These are phyloP conservation scores for Macrophya alboannulata DNA, from an alignment of 2,888 invertebrate genomes.

Conservation along the genomic window DNA sequence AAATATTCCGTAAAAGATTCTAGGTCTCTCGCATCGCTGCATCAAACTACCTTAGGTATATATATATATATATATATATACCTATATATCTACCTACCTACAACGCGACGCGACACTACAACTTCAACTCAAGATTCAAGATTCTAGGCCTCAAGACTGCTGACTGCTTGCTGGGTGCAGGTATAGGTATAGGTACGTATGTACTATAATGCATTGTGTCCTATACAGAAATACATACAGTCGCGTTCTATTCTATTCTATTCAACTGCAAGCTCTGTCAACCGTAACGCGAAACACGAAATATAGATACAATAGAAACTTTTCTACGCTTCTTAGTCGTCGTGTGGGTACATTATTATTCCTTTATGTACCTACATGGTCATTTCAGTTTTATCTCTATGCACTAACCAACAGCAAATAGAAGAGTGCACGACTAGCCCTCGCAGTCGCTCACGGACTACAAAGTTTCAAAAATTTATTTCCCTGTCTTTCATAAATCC, in stretches of 20 bases:
- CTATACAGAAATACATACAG: neutral
- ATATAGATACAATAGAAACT: neutral
- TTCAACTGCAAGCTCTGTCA: conserved; percentile 42
- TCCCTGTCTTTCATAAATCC: neutral
- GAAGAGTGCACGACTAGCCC: neutral
- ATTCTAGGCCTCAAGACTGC: conserved; percentile 15
- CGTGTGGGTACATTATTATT: neutral
- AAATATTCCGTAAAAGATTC: neutral
- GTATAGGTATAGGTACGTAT: neutral
- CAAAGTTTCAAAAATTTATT: neutral
- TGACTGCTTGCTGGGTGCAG: neutral
- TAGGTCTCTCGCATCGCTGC: conserved; percentile 4
- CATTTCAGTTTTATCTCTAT: neutral
- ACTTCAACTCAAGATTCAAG: conserved; percentile 12
- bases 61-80: no score
- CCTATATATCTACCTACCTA: neutral
- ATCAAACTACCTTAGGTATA: neutral
- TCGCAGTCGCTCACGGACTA: neutral
- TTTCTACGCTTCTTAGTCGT: neutral
- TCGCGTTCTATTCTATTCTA: conserved; percentile 25
- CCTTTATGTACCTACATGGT: neutral
- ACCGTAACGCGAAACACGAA: conserved; percentile 39
- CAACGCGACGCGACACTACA: neutral
- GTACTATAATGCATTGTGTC: conserved; percentile 19
- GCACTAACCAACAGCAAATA: neutral